Percentiles rank a stretch among this genome's conserved stretches.
Evolutionary conservation across 2,888 invertebrate genomes (phyloP).

Genomic region (Platycheirus albimanus): DNA sequence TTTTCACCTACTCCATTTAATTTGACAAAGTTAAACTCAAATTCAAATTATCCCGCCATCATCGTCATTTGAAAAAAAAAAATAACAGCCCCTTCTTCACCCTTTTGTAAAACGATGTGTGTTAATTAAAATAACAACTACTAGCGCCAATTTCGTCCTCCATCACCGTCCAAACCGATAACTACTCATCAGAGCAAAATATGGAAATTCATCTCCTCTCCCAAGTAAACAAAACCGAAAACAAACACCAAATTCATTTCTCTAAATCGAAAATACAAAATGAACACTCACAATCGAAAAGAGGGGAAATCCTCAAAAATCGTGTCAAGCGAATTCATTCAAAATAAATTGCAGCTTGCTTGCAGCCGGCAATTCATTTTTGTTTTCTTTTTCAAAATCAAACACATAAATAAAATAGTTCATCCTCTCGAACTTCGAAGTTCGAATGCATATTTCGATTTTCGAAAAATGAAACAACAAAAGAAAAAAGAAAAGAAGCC

Average conservation of each 20-base stretch:
- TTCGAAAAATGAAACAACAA: slow-evolving; percentile 5
- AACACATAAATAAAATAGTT: slow-evolving; percentile 1
- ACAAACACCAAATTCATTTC: slow-evolving; percentile 47
- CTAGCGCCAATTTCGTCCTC: slow-evolving; percentile 44
- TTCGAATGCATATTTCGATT: not conserved
- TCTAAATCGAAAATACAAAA: slow-evolving; percentile 9
- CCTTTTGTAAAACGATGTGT: too few relatives aligned
- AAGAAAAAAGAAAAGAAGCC: not conserved
- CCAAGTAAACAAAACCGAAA: slow-evolving; percentile 66
- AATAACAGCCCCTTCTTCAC: not conserved
- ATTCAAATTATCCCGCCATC: slow-evolving; percentile 61
- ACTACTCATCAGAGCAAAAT: slow-evolving; percentile 15
- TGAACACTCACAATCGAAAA: not conserved
- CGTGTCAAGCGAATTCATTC: slow-evolving; percentile 15
- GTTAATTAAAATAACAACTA: slow-evolving; percentile 13
- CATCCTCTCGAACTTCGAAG: slow-evolving; percentile 65
- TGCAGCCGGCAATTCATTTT: slow-evolving; percentile 70
- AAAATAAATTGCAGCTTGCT: slow-evolving; percentile 66
- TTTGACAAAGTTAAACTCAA: not conserved
- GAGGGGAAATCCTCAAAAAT: too few relatives aligned
- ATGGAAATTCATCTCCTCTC: slow-evolving; percentile 59
- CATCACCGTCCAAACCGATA: slow-evolving; percentile 34
- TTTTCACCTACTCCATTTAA: too few relatives aligned
- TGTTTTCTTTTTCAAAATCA: too few relatives aligned
- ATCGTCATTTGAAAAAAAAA: not conserved